Evolutionary conservation across 2,888 invertebrate genomes (phyloP), one percentile per base, ranked within the genome.

Genomic region (Sacculina carcini): DNA sequence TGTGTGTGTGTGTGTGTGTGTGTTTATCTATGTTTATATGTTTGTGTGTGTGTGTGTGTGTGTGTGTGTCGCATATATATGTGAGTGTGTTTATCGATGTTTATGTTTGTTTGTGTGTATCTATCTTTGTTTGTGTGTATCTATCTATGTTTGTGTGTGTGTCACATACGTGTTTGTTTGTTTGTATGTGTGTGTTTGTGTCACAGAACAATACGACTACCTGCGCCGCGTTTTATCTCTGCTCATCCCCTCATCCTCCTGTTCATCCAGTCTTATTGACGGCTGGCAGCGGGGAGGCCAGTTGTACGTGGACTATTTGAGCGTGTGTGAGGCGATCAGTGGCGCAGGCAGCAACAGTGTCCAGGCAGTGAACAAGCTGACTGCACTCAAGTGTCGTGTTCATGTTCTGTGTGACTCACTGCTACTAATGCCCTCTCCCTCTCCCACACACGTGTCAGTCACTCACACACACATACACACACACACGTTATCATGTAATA

Each of bases 281-380:
- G 77, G 77, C 56, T 84, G 84, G 84, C 66, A 70, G 51, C 68
- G 67, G 56, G 79, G 79, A 53, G 84, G 83, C 0, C 73, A 75
- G 58, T 74, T 83, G 31, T 69, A 78, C 38, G 68, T 77, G 59
- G 77, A 78, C 59, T 85, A 79, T 59, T 70, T 82, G 58, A 72
- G 73, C 31, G 73, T 82, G 2, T 58, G 59, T 26, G 49, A 56
- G 23, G 55, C 56, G 3, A 58, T 60, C n/a, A 55, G 57, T 1
- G 54, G 51, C 10, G 52, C 58, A 51, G 55, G 57, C 5, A 55
- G 65, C 16, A 64, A 67, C 50, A 59, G 63, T 5, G 62, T 56
- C 21, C 58, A 59, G 16, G 51, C 55, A n/a, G 58, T 56, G n/a
- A 57, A 61, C 26, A 59, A 62, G 12, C 58, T n/a, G n/a, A n/a